Base-by-base conservation (phyloP, 1,140 invertebrate species). In the Pantala flavescens region DNA sequence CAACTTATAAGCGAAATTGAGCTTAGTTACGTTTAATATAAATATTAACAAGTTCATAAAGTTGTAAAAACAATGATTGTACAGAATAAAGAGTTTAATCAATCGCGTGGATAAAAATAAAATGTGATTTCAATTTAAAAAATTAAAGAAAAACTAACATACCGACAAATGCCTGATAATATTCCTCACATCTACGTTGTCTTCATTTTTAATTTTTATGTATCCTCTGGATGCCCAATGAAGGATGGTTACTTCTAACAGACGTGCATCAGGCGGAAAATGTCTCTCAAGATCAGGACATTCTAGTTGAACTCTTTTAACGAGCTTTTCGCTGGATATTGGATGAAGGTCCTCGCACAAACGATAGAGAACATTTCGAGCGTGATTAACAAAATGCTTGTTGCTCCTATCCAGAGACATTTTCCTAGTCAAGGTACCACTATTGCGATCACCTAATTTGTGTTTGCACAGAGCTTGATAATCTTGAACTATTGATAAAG, bases 401-500 rank as follows among this genome's bases (percentile, higher is more conserved):
- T 49, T 24, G 11, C 43, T 16, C 10, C 42, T 71, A 28, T 36
- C 43, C 5, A 42, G 0, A 2, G 71, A 71, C 19, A 73, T 11
- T n/a, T 72, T 43, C 9, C 74, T 24, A 16, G 19, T 23, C 24
- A 36, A 63, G 11, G 23, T 28, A 70, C 63, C 43, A 23, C 24
- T 28, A 16, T 14, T n/a, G 28, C 21, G 28, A 0, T 21, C 23
- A 12, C 74, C 74, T 21, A 72, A 43, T 10, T 63, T 49, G 10
- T 72, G 23, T 0, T 21, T 16, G 12, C 16, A 16, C 49, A 75
- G 11, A 7, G 42, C 16, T 24, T 49, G 5, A 63, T 23, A 55
- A 23, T 75, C 72, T 43, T 75, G 71, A 72, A 75, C 72, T 14
- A 75, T 75, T 12, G 24, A 73, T 19, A 75, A 43, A 28, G 74